Evolutionary conservation across 2,888 invertebrate species (phyloP).

Genomic region (Nephrotoma guestfalica): DNA sequence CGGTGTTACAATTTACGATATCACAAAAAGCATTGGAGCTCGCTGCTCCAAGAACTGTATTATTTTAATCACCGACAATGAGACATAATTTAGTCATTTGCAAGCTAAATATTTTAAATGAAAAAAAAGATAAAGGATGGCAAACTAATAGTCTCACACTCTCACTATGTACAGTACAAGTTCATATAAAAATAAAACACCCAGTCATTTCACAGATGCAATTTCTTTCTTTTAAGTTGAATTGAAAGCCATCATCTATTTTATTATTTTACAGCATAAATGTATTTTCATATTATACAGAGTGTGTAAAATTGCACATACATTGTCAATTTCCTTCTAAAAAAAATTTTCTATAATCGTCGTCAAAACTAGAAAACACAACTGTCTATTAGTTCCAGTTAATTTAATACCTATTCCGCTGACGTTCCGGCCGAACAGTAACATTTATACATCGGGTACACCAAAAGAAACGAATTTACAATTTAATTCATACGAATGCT

Average conservation of each 20-base stretch:
- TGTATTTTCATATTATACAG: too few relatives aligned
- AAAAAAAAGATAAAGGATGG: background rate
- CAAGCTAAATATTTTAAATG: background rate
- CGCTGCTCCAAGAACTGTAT: background rate
- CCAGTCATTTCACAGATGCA: background rate
- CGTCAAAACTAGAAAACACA: background rate
- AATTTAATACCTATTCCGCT: background rate
- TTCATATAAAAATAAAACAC: background rate
- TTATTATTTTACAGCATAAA: background rate
- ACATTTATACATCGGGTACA: background rate
- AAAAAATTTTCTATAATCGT: background rate
- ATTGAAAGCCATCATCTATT: background rate
- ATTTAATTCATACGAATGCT: background rate
- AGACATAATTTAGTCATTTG: background rate
- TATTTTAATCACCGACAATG: background rate
- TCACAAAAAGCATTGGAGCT: too few relatives aligned
- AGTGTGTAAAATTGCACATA: background rate
- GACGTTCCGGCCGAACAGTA: background rate
- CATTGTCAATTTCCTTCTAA: background rate
- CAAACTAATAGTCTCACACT: background rate
- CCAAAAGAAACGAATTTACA: background rate
- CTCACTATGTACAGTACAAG: background rate
- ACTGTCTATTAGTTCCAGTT: background rate
- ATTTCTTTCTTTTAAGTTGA: background rate
- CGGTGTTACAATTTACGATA: too few relatives aligned